Evolutionary conservation across 2,113 vertebrate species (phyloP).

Genomic region (Opisthocomus hoazin): DNA sequence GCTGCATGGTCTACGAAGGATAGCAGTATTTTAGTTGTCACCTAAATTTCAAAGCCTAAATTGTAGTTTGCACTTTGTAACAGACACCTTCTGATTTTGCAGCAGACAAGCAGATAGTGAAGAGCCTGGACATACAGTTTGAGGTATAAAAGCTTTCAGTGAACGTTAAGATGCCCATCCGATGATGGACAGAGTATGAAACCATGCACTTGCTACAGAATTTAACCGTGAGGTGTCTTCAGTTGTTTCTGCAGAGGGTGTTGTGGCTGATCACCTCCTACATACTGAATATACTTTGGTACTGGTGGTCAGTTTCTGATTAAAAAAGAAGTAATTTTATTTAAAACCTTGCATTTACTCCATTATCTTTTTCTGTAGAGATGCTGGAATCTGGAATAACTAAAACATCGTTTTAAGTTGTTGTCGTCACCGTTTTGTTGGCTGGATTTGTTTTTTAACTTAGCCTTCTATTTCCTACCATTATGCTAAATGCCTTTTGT

Average conservation of each 20-base stretch:
- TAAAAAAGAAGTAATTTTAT: neutral
- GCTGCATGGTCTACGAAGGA: neutral
- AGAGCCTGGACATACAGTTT: neutral
- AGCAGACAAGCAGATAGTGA: neutral
- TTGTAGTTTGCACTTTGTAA: neutral
- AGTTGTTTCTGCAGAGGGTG: neutral
- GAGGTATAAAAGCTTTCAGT: neutral
- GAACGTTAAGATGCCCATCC: neutral
- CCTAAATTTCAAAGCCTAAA: neutral
- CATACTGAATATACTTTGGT: neutral
- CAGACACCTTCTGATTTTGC: neutral
- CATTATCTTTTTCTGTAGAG: neutral
- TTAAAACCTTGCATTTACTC: neutral
- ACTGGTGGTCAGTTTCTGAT: neutral
- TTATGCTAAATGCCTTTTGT: neutral
- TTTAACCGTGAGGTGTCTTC: neutral
- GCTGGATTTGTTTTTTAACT: neutral
- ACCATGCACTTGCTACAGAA: neutral
- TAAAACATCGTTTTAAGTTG: neutral
- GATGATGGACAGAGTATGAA: neutral
- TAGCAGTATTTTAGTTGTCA: neutral
- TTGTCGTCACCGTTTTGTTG: neutral
- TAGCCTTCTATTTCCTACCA: neutral
- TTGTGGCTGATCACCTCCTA: neutral
- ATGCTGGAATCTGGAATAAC: neutral